Conservation (phyloP, 2,113 vertebrate genomes). For the Hiodon tergisus region DNA sequence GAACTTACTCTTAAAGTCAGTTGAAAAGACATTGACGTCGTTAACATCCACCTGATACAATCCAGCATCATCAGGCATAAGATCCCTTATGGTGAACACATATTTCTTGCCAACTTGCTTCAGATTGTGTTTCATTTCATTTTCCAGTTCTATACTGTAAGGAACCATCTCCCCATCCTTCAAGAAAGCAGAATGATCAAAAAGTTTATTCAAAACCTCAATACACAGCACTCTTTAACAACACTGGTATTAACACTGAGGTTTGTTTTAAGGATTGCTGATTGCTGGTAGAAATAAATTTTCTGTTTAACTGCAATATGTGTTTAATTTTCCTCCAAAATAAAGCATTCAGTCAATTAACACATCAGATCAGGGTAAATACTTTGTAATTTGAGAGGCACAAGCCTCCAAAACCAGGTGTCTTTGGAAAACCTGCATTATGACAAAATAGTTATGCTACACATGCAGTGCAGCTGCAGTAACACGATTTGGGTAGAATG, state of each 20-base stretch:
- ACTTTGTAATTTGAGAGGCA: too few relatives aligned
- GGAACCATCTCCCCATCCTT: slow-evolving; percentile 76
- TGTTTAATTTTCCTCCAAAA: too few relatives aligned
- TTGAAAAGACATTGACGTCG: slow-evolving; percentile 75
- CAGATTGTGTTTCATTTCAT: slow-evolving; percentile 61
- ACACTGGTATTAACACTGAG: too few relatives aligned
- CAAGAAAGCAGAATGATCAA: not conserved
- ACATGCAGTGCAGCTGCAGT: too few relatives aligned
- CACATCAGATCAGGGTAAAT: too few relatives aligned
- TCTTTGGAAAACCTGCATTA: too few relatives aligned
- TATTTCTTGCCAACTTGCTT: slow-evolving; percentile 70
- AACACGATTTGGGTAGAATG: too few relatives aligned
- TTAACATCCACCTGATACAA: slow-evolving; percentile 78
- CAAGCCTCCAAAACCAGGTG: too few relatives aligned
- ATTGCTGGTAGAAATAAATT: too few relatives aligned
- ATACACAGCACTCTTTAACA: not conserved
- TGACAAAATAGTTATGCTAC: not conserved
- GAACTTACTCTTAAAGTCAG: slow-evolving; percentile 67
- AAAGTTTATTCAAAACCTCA: not conserved
- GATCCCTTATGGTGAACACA: slow-evolving; percentile 68
- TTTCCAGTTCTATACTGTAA: slow-evolving; percentile 48
- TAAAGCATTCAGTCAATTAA: too few relatives aligned
- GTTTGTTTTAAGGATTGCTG: too few relatives aligned
- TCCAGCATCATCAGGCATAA: slow-evolving; percentile 75
- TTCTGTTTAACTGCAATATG: too few relatives aligned